Percentiles rank a stretch among this genome's conserved stretches.
phyloP scores from a whole-genome alignment of 2,113 vertebrate genomes.

The Microcebus murinus region DNA sequence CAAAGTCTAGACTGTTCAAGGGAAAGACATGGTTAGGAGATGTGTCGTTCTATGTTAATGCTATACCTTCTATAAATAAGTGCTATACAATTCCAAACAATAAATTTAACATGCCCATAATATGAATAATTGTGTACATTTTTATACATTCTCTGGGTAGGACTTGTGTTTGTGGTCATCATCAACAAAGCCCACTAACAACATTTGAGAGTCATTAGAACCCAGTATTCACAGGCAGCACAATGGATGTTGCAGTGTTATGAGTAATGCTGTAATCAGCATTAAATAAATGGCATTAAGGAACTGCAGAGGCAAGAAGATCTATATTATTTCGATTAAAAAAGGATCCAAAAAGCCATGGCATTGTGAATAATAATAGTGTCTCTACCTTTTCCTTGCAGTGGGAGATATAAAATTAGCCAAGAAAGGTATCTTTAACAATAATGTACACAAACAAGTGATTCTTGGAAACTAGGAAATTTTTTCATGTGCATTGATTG shows the following conservation, averaged over 20 bases:
- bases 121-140: neutral
- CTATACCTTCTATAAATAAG: neutral
- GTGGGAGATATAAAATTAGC: neutral
- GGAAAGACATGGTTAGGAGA: neutral
- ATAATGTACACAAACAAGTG: neutral
- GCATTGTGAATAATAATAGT: neutral
- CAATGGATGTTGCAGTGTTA: neutral
- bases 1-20: neutral
- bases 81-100: neutral
- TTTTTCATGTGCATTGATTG: neutral
- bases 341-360: neutral
- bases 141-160: neutral
- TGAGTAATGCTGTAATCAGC: slow-evolving; percentile 17
- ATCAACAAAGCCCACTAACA: neutral
- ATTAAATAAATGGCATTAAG: slow-evolving; percentile 8
- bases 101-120: neutral
- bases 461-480: neutral
- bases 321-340: neutral
- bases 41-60: neutral
- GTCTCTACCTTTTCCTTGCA: neutral
- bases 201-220: neutral
- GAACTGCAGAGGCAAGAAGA: neutral
- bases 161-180: neutral
- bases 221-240: neutral
- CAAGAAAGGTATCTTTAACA: neutral